Evolutionary conservation across 2,113 vertebrate genomes (phyloP).

Genomic region (Aphelocoma coerulescens): DNA sequence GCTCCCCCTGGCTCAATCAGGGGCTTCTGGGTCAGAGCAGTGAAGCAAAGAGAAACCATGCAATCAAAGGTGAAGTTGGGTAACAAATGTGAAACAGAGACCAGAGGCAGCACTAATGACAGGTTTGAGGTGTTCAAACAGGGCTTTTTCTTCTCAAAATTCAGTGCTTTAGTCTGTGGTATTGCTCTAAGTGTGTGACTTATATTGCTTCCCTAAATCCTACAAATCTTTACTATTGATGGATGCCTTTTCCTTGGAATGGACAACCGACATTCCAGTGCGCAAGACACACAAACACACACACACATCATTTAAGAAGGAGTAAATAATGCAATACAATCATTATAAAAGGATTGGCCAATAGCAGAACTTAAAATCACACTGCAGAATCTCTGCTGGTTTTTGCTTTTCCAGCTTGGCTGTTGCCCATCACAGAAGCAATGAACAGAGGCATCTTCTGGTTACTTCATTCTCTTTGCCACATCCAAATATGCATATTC

Average conservation of each 20-base stretch:
- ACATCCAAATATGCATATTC: constrained; percentile 87
- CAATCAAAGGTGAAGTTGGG: neutral
- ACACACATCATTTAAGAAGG: neutral
- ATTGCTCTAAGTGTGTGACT: neutral
- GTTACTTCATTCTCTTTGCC: constrained; percentile 85
- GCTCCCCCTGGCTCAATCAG: neutral
- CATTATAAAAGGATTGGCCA: constrained; percentile 10
- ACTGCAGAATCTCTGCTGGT: neutral
- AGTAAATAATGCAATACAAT: neutral
- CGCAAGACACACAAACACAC: neutral
- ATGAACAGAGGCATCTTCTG: neutral
- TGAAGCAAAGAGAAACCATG: neutral
- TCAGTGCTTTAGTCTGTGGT: neutral
- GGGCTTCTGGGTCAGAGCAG: neutral
- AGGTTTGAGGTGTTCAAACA: neutral
- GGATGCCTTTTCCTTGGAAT: neutral
- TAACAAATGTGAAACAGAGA: neutral
- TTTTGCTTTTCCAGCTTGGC: neutral
- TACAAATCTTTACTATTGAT: neutral
- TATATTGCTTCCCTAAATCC: neutral
- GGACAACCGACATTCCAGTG: neutral
- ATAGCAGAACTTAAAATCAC: constrained; percentile 1
- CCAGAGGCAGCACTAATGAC: neutral
- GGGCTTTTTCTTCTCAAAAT: neutral
- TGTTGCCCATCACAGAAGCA: neutral